phyloP scores from a whole-genome alignment of 2,113 vertebrate species.

The Ceyx melanurus region DNA sequence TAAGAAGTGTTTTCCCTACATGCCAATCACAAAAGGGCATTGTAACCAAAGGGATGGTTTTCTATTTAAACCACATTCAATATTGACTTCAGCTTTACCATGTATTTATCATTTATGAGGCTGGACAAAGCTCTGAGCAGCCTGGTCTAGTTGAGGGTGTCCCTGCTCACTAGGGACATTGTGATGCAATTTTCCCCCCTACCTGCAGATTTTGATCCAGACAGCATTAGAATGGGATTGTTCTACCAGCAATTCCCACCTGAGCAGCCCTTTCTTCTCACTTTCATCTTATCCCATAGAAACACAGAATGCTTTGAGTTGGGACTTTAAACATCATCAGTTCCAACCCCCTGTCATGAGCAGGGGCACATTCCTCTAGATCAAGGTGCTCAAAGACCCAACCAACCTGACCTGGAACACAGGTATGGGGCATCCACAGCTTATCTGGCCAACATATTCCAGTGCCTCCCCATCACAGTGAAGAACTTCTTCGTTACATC shows the following conservation, averaged over 20 bases:
- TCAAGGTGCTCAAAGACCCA: neutral
- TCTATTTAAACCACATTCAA: neutral
- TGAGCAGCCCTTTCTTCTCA: neutral
- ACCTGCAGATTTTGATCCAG: neutral
- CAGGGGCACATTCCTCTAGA: neutral
- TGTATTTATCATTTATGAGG: too few species aligned
- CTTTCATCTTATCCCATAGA: neutral
- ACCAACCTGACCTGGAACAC: neutral
- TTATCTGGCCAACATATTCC: neutral
- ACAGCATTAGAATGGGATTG: neutral
- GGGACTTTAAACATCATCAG: neutral
- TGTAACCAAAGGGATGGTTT: neutral
- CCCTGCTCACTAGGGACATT: too few species aligned
- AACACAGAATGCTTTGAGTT: neutral
- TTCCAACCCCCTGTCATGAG: neutral
- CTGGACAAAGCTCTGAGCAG: too few species aligned
- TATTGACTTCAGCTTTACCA: neutral
- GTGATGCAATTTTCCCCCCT: neutral
- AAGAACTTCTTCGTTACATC: neutral
- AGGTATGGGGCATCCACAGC: neutral
- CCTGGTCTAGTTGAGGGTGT: too few species aligned
- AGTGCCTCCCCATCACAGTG: neutral
- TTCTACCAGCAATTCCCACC: neutral
- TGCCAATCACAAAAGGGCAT: neutral
- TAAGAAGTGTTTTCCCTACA: neutral